These are phyloP conservation scores for Tetragnatha versicolor DNA, from an alignment of 1,140 invertebrate species.

Conservation along the genomic window DNA sequence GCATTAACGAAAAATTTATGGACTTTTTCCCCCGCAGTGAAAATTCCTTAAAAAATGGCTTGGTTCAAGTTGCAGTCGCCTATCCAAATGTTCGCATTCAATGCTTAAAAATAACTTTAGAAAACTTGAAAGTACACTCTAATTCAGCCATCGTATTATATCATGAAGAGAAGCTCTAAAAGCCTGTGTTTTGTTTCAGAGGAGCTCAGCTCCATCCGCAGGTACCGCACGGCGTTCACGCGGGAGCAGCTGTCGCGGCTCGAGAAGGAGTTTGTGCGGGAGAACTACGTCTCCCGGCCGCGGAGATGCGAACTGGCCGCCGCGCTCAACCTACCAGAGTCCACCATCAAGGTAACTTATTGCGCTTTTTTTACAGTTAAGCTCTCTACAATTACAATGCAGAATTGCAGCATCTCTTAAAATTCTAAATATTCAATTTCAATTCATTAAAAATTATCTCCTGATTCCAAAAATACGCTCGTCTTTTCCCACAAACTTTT, in stretches of 20 bases:
- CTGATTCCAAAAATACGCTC: no score
- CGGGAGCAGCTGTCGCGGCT: conserved; percentile 90
- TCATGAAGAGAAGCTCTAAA: background rate
- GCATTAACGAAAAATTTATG: no score
- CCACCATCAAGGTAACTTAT: conserved; percentile 91
- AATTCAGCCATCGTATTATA: background rate
- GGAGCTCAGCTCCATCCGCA: conserved; percentile 69
- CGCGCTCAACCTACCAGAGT: conserved; percentile 91
- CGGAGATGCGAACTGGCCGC: conserved; percentile 93
- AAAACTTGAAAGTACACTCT: background rate
- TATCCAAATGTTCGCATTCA: background rate
- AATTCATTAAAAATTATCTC: no score
- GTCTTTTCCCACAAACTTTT: no score
- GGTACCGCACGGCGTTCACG: conserved; percentile 97
- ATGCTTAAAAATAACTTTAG: background rate
- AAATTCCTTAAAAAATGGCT: background rate
- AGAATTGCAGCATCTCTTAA: no score
- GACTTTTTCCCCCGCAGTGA: background rate
- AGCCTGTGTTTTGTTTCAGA: background rate
- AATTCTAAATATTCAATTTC: no score
- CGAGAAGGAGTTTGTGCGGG: conserved; percentile 97
- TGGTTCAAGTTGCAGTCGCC: background rate
- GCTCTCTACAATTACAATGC: no score
- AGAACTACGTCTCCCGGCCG: conserved; percentile 97
- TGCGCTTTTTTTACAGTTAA: no score